phyloP scores from a whole-genome alignment of 2,113 vertebrate species.

The Mastomys natalensis region DNA sequence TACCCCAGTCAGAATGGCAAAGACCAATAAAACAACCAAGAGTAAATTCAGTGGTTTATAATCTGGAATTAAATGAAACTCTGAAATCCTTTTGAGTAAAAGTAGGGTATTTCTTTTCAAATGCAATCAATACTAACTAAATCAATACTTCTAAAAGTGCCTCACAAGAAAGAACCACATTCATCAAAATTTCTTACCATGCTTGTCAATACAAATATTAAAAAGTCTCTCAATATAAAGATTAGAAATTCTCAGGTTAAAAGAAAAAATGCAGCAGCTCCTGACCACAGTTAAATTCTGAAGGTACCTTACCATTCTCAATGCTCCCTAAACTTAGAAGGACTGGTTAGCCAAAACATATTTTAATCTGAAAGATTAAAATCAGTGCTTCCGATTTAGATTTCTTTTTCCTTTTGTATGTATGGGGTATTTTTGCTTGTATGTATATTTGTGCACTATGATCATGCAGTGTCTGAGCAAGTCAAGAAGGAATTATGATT shows the following conservation, averaged over 20 bases:
- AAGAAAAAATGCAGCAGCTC: not conserved
- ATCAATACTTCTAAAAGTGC: not conserved
- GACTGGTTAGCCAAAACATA: not conserved
- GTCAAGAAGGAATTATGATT: not conserved
- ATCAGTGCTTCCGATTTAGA: not conserved
- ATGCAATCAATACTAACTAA: constrained; percentile 45
- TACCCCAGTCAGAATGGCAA: not conserved
- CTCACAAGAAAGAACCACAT: not conserved
- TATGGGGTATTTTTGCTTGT: not conserved
- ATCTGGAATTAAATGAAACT: not conserved
- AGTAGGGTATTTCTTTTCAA: constrained; percentile 6
- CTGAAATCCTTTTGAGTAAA: not conserved
- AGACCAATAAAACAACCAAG: not conserved
- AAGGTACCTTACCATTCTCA: not conserved
- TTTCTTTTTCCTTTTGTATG: not conserved
- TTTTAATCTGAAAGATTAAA: not conserved
- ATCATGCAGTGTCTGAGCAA: not conserved
- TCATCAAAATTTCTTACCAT: constrained; percentile 15
- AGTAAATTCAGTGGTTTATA: not conserved
- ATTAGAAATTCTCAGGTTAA: not conserved
- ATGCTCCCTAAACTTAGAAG: not conserved
- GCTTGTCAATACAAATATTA: not conserved
- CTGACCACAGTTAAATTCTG: not conserved
- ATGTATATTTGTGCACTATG: not conserved
- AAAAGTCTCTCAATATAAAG: not conserved